These are phyloP conservation scores for Catharus bicknelli DNA, from an alignment of 2,113 vertebrate species.

Conservation along the genomic window DNA sequence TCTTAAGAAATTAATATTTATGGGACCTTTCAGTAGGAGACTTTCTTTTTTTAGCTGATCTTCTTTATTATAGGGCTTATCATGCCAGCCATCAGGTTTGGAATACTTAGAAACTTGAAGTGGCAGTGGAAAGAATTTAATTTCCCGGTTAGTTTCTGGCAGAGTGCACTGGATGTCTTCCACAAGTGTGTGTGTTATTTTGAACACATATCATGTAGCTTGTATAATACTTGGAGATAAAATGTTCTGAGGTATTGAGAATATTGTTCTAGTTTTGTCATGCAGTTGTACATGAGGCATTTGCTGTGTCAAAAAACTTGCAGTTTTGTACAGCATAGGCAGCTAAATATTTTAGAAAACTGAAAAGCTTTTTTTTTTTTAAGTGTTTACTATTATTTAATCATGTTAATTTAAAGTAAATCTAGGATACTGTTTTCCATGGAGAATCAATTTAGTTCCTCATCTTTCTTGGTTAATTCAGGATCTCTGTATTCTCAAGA, in stretches of 20 bases:
- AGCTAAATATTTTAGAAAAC: not conserved
- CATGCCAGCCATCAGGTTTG: not conserved
- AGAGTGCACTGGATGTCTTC: not conserved
- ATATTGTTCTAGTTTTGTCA: not conserved
- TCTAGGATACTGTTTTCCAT: not conserved
- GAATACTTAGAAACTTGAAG: not conserved
- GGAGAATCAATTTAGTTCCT: not conserved
- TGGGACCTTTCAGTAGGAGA: not conserved
- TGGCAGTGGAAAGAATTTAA: constrained; percentile 5
- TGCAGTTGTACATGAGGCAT: not conserved
- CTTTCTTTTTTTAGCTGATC: not conserved
- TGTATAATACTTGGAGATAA: not conserved
- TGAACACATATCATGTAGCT: not conserved
- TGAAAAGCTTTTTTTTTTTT: not conserved
- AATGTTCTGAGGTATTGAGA: not conserved
- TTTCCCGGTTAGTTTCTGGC: not conserved
- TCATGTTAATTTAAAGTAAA: not conserved
- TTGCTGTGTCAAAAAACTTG: not conserved
- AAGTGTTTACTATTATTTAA: not conserved
- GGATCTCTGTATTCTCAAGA: constrained; percentile 93
- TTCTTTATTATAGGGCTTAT: not conserved
- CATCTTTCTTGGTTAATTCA: constrained; percentile 68
- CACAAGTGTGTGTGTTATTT: not conserved
- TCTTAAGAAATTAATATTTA: not conserved
- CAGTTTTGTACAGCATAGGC: not conserved